Evolutionary conservation across 2,888 invertebrate genomes (phyloP), one percentile per base, ranked within the genome.

Genomic region (Cryptocheilus praepositus): DNA sequence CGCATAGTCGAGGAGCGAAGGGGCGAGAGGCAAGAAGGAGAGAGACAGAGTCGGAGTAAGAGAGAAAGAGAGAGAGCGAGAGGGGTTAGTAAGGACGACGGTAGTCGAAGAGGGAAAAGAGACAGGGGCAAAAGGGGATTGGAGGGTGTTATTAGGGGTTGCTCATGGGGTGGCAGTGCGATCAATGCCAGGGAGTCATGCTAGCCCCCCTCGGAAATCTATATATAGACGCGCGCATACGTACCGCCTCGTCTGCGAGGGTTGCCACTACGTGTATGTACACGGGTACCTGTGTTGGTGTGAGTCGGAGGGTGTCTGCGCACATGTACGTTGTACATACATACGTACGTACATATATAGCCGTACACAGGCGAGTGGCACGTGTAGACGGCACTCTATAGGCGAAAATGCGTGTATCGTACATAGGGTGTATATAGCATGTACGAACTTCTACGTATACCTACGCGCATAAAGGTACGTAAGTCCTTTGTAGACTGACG

Each of bases 181-280:
- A 88, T 88, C 88, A 86, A 88, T 88, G 87, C 87, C 83, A 83
- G 84, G 77, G 86, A 86, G 86, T 86, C 86, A 84, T 86, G 85
- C 86, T 82, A 83, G 77, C 81, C 81, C 81, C 80, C 82, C 64
- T 64, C 67, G 36, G 36, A 36, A 36, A 36, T 36, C 36, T 36
- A 36, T 36, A 36, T 36, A 36, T 36, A 36, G 36, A 36, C 36
- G 36, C 36, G 36, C 36, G 36, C 36, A 36, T 36, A 36, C 36
- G 36, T 36, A 36, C 36, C 11, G 36, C 36, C 36, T 36, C 36
- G 36, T 36, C 36, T 36, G 36, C 36, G 36, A 36, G 36, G 36
- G 36, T 36, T 36, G 52, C 61, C 52, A 43, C 74, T 60, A 73
- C 69, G 65, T 77, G 73, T 82, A 79, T 79, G 76, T 80, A 79